Evolutionary conservation across 1,140 invertebrate genomes (phyloP).

Genomic region (Aphelenchoides fujianensis): DNA sequence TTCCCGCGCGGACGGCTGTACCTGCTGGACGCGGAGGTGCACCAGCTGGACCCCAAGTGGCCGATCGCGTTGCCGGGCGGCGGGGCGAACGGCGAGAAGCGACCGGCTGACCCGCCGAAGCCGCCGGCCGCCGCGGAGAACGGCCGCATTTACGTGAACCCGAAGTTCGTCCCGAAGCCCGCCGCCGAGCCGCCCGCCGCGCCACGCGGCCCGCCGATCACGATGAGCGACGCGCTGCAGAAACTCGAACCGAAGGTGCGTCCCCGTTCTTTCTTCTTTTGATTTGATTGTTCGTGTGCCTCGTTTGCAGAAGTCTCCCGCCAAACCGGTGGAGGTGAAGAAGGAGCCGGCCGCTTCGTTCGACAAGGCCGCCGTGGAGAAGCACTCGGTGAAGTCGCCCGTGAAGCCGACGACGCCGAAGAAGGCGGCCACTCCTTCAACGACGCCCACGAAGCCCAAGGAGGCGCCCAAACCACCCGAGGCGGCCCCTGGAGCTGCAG

Average conservation of each 20-base stretch:
- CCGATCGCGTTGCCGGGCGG: conserved; percentile 68
- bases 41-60: conserved; percentile 86
- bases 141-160: not conserved
- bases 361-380: no score
- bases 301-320: not conserved
- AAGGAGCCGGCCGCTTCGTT: no score
- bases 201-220: not conserved
- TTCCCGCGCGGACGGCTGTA: conserved; percentile 82
- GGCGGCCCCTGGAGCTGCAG: no score
- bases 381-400: no score
- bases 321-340: not conserved
- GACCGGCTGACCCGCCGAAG: not conserved
- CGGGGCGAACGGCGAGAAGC: not conserved
- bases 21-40: conserved; percentile 81
- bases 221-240: not conserved
- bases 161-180: not conserved
- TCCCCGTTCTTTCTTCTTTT: not conserved
- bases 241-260: not conserved
- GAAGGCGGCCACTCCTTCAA: no score
- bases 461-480: no score
- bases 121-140: not conserved
- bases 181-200: not conserved
- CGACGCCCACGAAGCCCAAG: no score
- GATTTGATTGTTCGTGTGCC: no score
- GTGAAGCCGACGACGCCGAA: no score